These are phyloP conservation scores for Apamea epomidion DNA, from an alignment of 2,888 invertebrate species.

Conservation along the genomic window DNA sequence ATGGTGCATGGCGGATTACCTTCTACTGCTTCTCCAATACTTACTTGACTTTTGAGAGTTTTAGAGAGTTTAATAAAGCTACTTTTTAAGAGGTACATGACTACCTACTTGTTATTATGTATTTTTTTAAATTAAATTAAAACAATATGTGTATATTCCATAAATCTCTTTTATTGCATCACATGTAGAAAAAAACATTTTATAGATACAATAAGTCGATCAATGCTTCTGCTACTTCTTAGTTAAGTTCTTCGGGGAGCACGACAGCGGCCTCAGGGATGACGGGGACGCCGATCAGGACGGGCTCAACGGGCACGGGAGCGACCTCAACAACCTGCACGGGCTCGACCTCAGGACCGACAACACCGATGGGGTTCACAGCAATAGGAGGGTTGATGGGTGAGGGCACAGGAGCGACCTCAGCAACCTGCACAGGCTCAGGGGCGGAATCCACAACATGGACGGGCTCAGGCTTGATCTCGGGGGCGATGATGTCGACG, in stretches of 20 bases:
- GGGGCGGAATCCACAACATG: conserved; percentile 21
- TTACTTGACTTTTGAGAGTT: no score
- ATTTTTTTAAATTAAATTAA: not conserved
- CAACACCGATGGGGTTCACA: conserved; percentile 57
- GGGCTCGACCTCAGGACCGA: conserved; percentile 28
- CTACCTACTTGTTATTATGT: not conserved
- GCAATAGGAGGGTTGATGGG: conserved; percentile 53
- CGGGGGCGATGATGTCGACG: conserved; percentile 63
- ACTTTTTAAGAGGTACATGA: not conserved
- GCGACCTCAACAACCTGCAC: conserved; percentile 24
- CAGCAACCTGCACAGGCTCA: conserved; percentile 35
- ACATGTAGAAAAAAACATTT: conserved; percentile 45
- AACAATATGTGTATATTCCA: not conserved
- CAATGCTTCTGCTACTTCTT: conserved; percentile 31
- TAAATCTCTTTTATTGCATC: conserved; percentile 42
- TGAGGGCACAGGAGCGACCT: conserved; percentile 31
- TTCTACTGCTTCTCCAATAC: not conserved
- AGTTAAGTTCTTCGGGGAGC: conserved; percentile 69
- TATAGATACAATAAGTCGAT: conserved; percentile 31
- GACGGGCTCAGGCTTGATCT: conserved; percentile 38
- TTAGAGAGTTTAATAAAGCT: not conserved
- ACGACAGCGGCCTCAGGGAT: conserved; percentile 64
- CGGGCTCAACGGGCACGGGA: conserved; percentile 29
- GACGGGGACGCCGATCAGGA: conserved; percentile 52
- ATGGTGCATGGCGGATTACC: no score